Conservation (phyloP, 37 sponge, comb jelly and placozoan genomes). For the Crambe crambe region DNA sequence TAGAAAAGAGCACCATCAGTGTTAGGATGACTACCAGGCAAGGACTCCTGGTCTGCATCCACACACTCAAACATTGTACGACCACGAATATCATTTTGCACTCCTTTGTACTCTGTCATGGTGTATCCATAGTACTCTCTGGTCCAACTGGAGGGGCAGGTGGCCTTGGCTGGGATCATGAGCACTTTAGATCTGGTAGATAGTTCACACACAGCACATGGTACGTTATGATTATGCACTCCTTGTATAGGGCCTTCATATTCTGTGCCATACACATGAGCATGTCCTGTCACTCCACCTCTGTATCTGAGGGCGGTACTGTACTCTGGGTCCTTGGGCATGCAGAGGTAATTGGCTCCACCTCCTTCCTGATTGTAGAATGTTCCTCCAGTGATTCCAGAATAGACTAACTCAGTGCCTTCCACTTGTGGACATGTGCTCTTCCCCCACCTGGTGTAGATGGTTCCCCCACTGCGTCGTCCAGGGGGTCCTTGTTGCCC, state of each 20-base stretch:
- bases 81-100: not conserved
- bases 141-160: slow-evolving; percentile 28
- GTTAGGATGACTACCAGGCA: slow-evolving; percentile 1
- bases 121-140: slow-evolving; percentile 50
- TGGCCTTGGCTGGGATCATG: slow-evolving; percentile 44
- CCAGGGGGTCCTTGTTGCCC: slow-evolving; percentile 23
- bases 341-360: slow-evolving; percentile 30
- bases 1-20: slow-evolving; percentile 27
- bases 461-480: slow-evolving; percentile 20
- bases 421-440: slow-evolving; percentile 14
- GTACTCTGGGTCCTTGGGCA: slow-evolving; percentile 28
- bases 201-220: slow-evolving; percentile 42
- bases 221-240: slow-evolving; percentile 24
- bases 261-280: slow-evolving; percentile 28
- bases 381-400: slow-evolving; percentile 24
- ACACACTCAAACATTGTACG: slow-evolving; percentile 11
- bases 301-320: not conserved
- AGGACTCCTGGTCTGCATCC: not conserved
- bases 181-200: slow-evolving; percentile 10
- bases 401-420: slow-evolving; percentile 30
- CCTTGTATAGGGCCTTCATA: slow-evolving; percentile 16
- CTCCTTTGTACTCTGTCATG: slow-evolving; percentile 15
- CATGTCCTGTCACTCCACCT: not conserved
- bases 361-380: slow-evolving; percentile 18
- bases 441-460: slow-evolving; percentile 38